Evolutionary conservation across 2,113 vertebrate species (phyloP).

Genomic region (Laterallus jamaicensis): DNA sequence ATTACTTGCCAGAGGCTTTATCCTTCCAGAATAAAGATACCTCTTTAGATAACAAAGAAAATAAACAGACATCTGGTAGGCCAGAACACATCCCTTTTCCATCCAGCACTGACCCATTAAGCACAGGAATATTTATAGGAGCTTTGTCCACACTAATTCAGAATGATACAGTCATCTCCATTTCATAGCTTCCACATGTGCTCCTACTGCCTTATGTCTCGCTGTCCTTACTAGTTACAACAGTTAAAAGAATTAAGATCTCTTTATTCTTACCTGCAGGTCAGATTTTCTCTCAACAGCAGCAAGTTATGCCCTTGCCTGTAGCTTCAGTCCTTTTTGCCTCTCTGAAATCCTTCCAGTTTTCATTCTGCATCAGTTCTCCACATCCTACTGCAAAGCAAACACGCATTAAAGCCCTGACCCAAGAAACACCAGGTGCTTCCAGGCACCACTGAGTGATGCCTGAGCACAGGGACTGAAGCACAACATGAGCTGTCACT

Average conservation of each 20-base stretch:
- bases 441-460: rapidly evolving
- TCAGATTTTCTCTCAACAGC: background rate
- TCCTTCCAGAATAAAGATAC: background rate
- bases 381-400: background rate
- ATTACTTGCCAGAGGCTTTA: background rate
- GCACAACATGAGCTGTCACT: background rate
- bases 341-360: background rate
- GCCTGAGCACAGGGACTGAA: background rate
- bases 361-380: background rate
- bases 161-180: background rate
- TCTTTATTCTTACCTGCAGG: background rate
- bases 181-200: background rate
- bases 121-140: background rate
- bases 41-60: background rate
- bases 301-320: rapidly evolving
- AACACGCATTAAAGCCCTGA: rapidly evolving
- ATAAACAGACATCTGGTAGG: background rate
- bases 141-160: background rate
- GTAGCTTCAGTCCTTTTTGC: background rate
- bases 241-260: background rate
- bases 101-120: background rate
- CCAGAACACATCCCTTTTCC: background rate
- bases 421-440: background rate
- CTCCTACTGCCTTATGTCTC: background rate
- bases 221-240: background rate